Conservation (phyloP, 2,888 invertebrate genomes). For the Eupithecia vulgata region DNA sequence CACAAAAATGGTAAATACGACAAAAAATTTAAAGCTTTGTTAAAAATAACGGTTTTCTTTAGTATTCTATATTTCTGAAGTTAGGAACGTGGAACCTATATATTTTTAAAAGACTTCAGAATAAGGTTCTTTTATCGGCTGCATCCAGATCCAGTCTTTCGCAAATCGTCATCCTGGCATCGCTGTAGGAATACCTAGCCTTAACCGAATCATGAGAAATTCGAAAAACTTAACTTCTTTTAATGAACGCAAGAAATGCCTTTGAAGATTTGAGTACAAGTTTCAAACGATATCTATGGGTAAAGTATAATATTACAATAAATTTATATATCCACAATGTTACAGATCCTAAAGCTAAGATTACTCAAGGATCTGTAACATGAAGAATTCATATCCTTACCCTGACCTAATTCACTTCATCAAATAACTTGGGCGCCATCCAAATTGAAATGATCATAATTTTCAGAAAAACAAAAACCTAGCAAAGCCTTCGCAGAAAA, state of each 20-base stretch:
- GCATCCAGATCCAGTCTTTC: no score
- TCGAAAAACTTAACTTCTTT: neutral
- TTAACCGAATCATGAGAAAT: neutral
- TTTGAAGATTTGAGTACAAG: no score
- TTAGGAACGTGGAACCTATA: neutral
- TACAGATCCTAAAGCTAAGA: no score
- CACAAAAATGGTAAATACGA: no score
- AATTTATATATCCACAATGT: no score
- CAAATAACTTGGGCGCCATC: neutral
- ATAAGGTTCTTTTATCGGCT: no score
- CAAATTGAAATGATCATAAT: neutral
- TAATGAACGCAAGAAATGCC: neutral
- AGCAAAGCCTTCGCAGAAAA: neutral
- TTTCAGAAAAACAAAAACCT: slow-evolving; percentile 1
- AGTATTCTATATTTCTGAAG: neutral
- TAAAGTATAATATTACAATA: no score
- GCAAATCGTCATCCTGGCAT: no score
- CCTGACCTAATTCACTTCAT: neutral
- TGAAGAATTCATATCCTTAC: neutral
- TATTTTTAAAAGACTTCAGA: no score
- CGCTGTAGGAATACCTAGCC: no score
- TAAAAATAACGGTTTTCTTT: neutral
- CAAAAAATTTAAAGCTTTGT: neutral
- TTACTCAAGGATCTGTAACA: neutral
- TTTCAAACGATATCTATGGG: no score